Evolutionary conservation across 2,888 invertebrate genomes (phyloP).

Genomic region (Nomada ferruginata): DNA sequence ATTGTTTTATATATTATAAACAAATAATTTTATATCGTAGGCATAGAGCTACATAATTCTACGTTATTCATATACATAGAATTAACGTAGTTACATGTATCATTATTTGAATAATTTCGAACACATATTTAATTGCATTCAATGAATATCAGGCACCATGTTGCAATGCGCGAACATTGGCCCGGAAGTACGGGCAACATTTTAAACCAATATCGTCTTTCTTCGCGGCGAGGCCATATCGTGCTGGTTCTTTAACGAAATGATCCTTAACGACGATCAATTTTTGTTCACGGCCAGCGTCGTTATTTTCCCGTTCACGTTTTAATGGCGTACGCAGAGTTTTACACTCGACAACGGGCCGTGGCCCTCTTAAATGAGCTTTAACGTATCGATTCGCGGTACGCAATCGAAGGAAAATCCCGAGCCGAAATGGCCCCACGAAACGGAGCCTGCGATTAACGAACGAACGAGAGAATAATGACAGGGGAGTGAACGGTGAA

Average conservation of each 20-base stretch:
- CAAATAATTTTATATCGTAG: too few species aligned
- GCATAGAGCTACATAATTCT: too few species aligned
- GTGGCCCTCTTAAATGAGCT: conserved; percentile 5
- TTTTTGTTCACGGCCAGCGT: conserved; percentile 13
- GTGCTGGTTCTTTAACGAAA: conserved; percentile 26
- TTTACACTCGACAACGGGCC: conserved; percentile 23
- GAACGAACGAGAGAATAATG: conserved; percentile 58
- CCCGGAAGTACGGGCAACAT: conserved; percentile 6
- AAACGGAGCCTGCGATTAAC: conserved; percentile 58
- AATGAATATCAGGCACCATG: too few species aligned
- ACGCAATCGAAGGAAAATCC: conserved; percentile 38
- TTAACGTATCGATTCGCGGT: conserved; percentile 28
- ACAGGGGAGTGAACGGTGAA: conserved; percentile 42
- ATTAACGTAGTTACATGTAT: too few species aligned
- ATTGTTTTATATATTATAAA: too few species aligned
- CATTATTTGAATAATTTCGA: too few species aligned
- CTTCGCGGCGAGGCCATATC: not conserved
- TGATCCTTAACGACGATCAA: conserved; percentile 28
- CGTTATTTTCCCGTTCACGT: conserved; percentile 27
- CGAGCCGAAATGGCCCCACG: conserved; percentile 13
- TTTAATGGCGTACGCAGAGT: conserved; percentile 9
- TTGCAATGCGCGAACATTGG: not conserved
- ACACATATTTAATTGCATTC: not conserved
- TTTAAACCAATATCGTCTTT: conserved; percentile 1
- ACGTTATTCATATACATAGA: too few species aligned